Conservation (phyloP, 1,140 invertebrate genomes). For the Goniozus legneri region DNA sequence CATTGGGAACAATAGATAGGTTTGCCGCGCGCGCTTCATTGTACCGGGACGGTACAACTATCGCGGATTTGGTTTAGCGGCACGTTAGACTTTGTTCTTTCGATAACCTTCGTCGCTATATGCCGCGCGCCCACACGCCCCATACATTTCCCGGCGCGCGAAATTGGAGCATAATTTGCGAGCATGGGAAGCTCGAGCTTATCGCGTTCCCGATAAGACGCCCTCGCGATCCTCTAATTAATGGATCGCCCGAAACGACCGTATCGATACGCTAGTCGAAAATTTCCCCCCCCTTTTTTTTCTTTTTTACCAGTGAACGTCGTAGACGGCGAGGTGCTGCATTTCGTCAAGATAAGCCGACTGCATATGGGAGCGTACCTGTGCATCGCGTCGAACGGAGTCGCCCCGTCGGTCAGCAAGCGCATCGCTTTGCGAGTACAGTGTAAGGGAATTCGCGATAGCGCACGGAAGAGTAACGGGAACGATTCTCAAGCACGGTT, state of each 20-base stretch:
- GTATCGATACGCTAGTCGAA: not conserved
- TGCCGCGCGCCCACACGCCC: not conserved
- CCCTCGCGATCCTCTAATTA: not conserved
- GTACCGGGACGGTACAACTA: constrained; percentile 10
- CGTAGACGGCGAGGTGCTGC: constrained; percentile 79
- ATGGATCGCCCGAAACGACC: not conserved
- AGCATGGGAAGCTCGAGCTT: no score
- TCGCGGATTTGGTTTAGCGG: constrained; percentile 18
- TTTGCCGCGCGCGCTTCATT: constrained; percentile 23
- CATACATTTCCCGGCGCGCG: no score
- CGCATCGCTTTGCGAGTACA: constrained; percentile 79
- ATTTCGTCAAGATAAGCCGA: constrained; percentile 82
- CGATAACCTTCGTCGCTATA: constrained; percentile 11
- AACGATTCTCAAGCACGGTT: constrained; percentile 1
- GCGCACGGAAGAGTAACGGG: no score
- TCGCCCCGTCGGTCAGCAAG: constrained; percentile 84
- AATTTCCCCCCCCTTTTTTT: not conserved
- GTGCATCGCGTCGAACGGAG: constrained; percentile 82
- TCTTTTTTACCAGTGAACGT: constrained; percentile 67
- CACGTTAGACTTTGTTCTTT: constrained; percentile 15
- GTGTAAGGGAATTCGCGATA: constrained; percentile 79
- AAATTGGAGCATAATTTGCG: no score
- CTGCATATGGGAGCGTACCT: constrained; percentile 88
- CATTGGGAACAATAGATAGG: constrained; percentile 31
- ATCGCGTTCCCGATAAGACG: not conserved